Evolutionary conservation across 2,113 vertebrate genomes (phyloP), one percentile per base, ranked within the genome.

Genomic region (Thamnaconus septentrionalis): DNA sequence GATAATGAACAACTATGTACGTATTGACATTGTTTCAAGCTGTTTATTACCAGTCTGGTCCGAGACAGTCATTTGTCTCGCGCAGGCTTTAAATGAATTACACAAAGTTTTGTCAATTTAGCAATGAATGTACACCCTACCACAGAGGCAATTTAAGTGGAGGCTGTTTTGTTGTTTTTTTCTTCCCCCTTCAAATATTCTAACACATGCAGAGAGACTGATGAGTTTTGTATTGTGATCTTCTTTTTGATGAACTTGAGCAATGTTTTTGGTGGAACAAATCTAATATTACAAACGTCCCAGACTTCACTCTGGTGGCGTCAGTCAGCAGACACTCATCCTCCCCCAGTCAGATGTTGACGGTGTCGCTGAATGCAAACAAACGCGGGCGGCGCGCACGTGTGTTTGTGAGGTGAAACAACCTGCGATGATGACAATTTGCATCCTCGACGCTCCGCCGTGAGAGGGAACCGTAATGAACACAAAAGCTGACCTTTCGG

Each of bases 401-500:
- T 31, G 18, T 31, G 18, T 31, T 31, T 31, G 18, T 31, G 18
- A 80, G 10, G 6, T 76, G 71, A 56, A 60, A 49, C 62, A 55
- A 56, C 11, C 60, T 40, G 65, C 76, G 69, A 79, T 79, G 50
- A 83, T 41, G 69, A 71, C 71, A 73, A 76, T 80, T 56, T n/a
- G 62, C 42, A 69, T 69, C 49, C 53, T 66, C 31, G 41, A 53
- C 47, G 58, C 18, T 52, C 69, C 69, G 56, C 56, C 56, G 41
- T 41, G 75, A 73, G 66, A 18, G 12, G 8, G 53, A 67, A 41
- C 59, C 67, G 75, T 73, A 75, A 87, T 71, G 58, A 83, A 87
- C 67, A 80, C 64, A 79, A 84, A 87, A 77, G 68, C 64, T 85
- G 85, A 86, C 89, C 88, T 90, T 91, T 88, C 56, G 39, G 58